Base-by-base conservation (phyloP, 2,888 invertebrate species). In the Drepana falcataria region DNA sequence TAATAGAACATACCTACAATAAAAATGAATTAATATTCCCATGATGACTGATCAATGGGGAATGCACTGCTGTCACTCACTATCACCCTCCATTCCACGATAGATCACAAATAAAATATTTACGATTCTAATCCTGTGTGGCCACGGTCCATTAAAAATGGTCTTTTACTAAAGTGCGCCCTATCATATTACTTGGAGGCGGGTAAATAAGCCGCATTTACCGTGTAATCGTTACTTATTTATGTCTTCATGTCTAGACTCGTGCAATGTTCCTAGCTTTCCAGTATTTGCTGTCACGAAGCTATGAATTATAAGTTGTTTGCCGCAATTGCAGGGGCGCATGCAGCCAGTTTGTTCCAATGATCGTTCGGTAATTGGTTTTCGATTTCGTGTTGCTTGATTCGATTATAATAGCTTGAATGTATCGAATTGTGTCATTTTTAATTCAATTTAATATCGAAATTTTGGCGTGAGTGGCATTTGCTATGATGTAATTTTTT, bases 41-140 rank as follows among this genome's bases (percentile, higher is more conserved):
- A 44, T 44, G 9, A 9, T 3, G 7, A 44, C 9, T 60, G 58
- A 68, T 69, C 83, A 62, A 77, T 33, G 61, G 83, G 82, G 86
- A 77, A 61, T 67, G 56, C 61, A 62, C 61, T 61, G 64, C 85
- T 83, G 90, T 89, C 90, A 90, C 86, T 91, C 90, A 89, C 73
- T 74, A 21, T 21, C 68, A 63, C 71, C 75, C 74, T 68, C 74
- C 68, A 72, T 73, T 78, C 74, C 75, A 79, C 81, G 81, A 82
- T 82, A 75, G 78, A 76, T 70, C 75, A 44, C 44, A 63, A 79
- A 89, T 90, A 85, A 90, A 89, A 86, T 89, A 91, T 91, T 89
- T 81, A 90, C 86, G 82, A 82, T 81, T 77, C 76, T 83, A 85
- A 87, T 90, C 81, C 85, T 73, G 75, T 78, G 79, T 79, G 83